Conservation (phyloP, 2,797 vertebrate genomes). For the Acipenser ruthenus region DNA sequence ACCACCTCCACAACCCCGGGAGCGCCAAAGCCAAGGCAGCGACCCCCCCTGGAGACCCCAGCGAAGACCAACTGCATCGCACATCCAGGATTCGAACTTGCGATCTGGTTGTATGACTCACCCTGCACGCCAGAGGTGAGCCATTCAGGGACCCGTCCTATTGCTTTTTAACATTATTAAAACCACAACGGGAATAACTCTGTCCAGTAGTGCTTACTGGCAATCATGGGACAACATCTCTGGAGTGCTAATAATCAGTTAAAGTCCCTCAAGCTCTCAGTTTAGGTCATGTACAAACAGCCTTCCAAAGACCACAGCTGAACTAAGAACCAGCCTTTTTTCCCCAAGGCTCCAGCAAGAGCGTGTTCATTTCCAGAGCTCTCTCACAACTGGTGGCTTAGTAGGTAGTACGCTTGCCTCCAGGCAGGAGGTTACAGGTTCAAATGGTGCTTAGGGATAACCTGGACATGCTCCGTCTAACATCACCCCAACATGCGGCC, state of each 20-base stretch:
- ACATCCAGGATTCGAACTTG: too few species aligned
- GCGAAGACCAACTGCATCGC: too few species aligned
- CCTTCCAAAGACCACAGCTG: not conserved
- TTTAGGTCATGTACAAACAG: not conserved
- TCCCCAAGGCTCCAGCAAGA: too few species aligned
- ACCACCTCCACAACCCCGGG: too few species aligned
- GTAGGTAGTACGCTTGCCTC: not conserved
- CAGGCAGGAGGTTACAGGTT: slow-evolving; percentile 1
- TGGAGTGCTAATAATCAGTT: not conserved
- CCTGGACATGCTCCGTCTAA: slow-evolving; percentile 1
- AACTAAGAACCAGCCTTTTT: not conserved
- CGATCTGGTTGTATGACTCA: too few species aligned
- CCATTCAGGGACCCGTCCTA: too few species aligned
- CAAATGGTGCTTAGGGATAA: slow-evolving; percentile 7
- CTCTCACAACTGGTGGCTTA: not conserved
- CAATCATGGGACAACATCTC: not conserved
- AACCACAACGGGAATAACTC: not conserved
- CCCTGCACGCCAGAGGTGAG: too few species aligned
- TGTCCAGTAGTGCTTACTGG: not conserved
- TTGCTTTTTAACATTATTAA: not conserved
- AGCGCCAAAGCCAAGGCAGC: too few species aligned
- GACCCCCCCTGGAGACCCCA: too few species aligned
- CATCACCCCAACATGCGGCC: not conserved
- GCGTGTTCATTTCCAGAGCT: not conserved
- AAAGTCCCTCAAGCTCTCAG: not conserved